Evolutionary conservation across 2,113 vertebrate species (phyloP).

Genomic region (Eptesicus fuscus): DNA sequence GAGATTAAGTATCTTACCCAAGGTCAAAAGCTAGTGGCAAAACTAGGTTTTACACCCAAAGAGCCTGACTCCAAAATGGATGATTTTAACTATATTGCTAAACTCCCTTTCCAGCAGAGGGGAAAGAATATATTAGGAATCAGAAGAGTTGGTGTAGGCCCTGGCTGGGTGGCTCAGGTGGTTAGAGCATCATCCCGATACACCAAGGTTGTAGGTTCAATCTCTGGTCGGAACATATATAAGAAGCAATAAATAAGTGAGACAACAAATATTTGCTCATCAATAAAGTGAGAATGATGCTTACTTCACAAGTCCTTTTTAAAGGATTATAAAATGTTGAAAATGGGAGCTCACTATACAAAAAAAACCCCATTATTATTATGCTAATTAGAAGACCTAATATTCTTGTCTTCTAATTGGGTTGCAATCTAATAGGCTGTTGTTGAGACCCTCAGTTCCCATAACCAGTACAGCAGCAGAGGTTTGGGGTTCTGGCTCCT

Average conservation of each 20-base stretch:
- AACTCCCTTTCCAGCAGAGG: background rate
- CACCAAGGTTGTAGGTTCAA: background rate
- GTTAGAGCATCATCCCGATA: background rate
- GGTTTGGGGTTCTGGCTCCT: background rate
- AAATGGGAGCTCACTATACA: constrained; percentile 10
- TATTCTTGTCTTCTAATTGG: background rate
- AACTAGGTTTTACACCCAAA: background rate
- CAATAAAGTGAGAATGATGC: constrained; percentile 10
- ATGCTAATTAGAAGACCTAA: background rate
- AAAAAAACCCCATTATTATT: background rate
- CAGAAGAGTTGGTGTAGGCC: background rate
- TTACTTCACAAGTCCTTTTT: background rate
- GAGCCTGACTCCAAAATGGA: background rate
- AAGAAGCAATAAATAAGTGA: background rate
- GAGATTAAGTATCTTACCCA: background rate
- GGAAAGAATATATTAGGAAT: background rate
- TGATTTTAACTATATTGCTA: background rate
- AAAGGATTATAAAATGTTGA: background rate
- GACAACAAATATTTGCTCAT: background rate
- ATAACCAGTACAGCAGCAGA: background rate
- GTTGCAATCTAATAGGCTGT: background rate
- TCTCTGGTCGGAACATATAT: background rate
- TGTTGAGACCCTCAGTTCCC: background rate
- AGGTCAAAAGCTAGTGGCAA: background rate
- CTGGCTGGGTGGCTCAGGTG: background rate